Base-by-base conservation (phyloP, 1,140 invertebrate genomes). In the Megalopta genalis region DNA sequence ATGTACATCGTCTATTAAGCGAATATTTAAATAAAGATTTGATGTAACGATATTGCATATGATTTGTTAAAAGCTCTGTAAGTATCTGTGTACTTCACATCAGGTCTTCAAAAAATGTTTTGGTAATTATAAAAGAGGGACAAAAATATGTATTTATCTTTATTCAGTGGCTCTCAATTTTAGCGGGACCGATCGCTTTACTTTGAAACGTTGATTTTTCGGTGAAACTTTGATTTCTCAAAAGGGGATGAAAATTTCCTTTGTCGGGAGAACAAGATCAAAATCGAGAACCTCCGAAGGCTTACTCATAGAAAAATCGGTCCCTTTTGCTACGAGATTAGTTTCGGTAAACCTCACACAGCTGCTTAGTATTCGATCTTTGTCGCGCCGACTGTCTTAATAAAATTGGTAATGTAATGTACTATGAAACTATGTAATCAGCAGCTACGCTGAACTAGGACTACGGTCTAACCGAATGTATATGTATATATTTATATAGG, bases 1-100 rank as follows among this genome's bases (percentile, higher is more conserved):
- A 77, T 16, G 25, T 23, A 77, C 49, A 78, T 23, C 7, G 46
- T 70, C 57, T 70, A 76, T 65, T 68, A 76, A 76, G 74, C 74
- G 25, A 60, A 71, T 37, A 18, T 3, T 74, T 10, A 68, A 63
- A 59, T 49, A 77, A 77, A 70, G 52, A 68, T 69, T 69, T 46
- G 23, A 76, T 46, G 64, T 10, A 71, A 77, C 14, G 8, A 62
- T 16, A 16, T 52, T 52, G 5, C 21, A 7, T 21, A 16, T 6
- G 8, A 14, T 8, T 32, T 12, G 25, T 9, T 3, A 10, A 57
- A 10, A 57, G 42, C 12, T 46, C 42, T 46, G 42, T 46, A 14
- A 46, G 32, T n/a, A 23, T 46, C 60, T 60, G 39, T 25, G 18
- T 2, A 37, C 46, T 14, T 49, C 66, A 60, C 59, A 49, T 71